phyloP scores from a whole-genome alignment of 2,888 invertebrate genomes.

The Tetramorium bicarinatum region DNA sequence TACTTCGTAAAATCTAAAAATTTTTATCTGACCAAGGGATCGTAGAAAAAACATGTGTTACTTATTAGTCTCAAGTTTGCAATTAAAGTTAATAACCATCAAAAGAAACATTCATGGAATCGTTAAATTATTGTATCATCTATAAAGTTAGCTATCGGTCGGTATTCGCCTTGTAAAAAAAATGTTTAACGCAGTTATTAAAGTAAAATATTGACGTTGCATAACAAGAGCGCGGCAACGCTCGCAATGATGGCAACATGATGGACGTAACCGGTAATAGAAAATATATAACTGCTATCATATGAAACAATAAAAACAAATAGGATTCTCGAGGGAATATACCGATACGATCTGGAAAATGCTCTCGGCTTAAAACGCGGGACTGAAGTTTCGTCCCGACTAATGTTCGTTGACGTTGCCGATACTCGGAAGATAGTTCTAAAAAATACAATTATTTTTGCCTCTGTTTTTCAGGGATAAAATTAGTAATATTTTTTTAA shows the following conservation, averaged over 20 bases:
- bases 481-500: neutral
- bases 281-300: constrained; percentile 11
- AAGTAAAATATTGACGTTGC: constrained; percentile 47
- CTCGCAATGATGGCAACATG: constrained; percentile 1
- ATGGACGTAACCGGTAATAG: constrained; percentile 25
- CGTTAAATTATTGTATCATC: neutral
- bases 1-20: neutral
- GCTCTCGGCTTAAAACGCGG: neutral
- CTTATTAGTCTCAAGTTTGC: neutral
- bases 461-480: neutral
- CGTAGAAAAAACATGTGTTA: neutral
- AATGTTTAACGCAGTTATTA: constrained; percentile 25
- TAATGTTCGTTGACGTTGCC: neutral
- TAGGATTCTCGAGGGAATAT: constrained; percentile 10
- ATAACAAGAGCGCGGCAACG: constrained; percentile 11
- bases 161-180: neutral
- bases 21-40: neutral
- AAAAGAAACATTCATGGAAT: constrained; percentile 5
- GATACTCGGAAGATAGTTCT: neutral
- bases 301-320: constrained; percentile 20
- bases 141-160: neutral
- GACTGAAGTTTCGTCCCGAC: neutral
- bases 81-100: constrained; percentile 16
- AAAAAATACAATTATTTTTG: neutral
- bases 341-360: constrained; percentile 12